Conservation (phyloP, 2,797 vertebrate genomes). For the Lateolabrax maculatus region DNA sequence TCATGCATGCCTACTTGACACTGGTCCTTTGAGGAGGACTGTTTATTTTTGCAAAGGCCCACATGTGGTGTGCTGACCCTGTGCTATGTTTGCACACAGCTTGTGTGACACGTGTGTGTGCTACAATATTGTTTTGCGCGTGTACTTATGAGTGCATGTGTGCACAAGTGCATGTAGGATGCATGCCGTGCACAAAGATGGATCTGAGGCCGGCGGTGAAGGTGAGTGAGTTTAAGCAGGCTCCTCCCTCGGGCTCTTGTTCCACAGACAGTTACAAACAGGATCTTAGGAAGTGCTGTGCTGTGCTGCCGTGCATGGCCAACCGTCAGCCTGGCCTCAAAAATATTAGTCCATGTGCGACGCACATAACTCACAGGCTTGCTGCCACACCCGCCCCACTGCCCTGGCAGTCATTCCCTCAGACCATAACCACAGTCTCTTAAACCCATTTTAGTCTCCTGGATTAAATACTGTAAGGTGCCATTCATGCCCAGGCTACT, state of each 20-base stretch:
- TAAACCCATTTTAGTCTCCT: slow-evolving; percentile 65
- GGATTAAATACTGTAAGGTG: slow-evolving; percentile 66
- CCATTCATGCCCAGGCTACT: slow-evolving; percentile 53
- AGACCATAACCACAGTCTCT: slow-evolving; percentile 70
- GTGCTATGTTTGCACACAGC: slow-evolving; percentile 66
- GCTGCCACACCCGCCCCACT: slow-evolving; percentile 56
- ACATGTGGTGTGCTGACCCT: slow-evolving; percentile 73
- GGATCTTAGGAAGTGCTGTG: slow-evolving; percentile 77
- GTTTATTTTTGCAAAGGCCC: slow-evolving; percentile 76
- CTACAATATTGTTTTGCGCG: slow-evolving; percentile 27
- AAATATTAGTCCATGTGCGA: slow-evolving; percentile 78
- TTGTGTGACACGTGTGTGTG: slow-evolving; percentile 41
- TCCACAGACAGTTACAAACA: slow-evolving; percentile 86
- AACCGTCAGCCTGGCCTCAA: slow-evolving; percentile 73
- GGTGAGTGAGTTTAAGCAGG: slow-evolving; percentile 84
- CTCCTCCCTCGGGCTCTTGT: slow-evolving; percentile 83
- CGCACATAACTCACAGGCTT: slow-evolving; percentile 74
- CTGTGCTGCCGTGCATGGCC: slow-evolving; percentile 78
- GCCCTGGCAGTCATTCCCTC: slow-evolving; percentile 62
- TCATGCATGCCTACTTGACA: slow-evolving; percentile 75
- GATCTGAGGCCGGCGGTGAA: slow-evolving; percentile 78
- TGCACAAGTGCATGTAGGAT: slow-evolving; percentile 64
- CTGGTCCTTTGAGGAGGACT: slow-evolving; percentile 71
- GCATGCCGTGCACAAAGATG: slow-evolving; percentile 68
- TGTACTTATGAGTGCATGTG: slow-evolving; percentile 54